Base-by-base conservation (phyloP, 2,888 invertebrate species). In the Sinohyriopsis cumingii region DNA sequence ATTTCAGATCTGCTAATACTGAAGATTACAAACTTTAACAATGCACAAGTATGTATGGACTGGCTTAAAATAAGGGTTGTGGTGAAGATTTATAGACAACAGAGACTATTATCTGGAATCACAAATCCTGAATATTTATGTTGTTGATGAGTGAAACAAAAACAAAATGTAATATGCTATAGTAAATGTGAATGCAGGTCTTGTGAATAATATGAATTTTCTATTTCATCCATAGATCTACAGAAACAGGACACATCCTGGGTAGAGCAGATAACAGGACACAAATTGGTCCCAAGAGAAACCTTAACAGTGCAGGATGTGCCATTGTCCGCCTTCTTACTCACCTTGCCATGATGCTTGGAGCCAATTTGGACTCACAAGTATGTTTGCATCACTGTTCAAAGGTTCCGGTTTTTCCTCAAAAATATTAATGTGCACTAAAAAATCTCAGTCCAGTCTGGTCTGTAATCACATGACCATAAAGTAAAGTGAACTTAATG, bases 331-430 rank as follows among this genome's bases (percentile, higher is more conserved):
- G 87, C 56, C 71, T 84, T 19, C 63, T 87, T 4, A 78, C 82
- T 20, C 87, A 87, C 64, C 75, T 86, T 64, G 71, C 84, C 15
- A 77, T 87, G 80, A 84, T 77, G 68, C 65, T 82, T 24, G 82
- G 81, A 18, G 78, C 83, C 15, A 72, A 75, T 59, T 65, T 59
- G 19, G 69, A 82, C 66, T 59, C 65, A 24, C 77, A 75, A 76
- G 84, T 83, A 67, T 9, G 33, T 33, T 33, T 33, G 54, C 63
- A 53, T 18, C 33, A 7, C 33, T 7, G 1, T 33, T 33, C 7
- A 33, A 1, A 33, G 9, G 7, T 7, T 33, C 9, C 1, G 1
- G 33, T 7, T 33, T 33, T 33, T 33, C 33, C 7, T 33, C 33
- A 33, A 33, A 33, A 33, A 9, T 33, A 9, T 33, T 7, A 7